Percentiles rank a stretch among this genome's conserved stretches.
Evolutionary conservation across 92 coral and sea anemone genomes (phyloP).

Genomic region (Porites rus): DNA sequence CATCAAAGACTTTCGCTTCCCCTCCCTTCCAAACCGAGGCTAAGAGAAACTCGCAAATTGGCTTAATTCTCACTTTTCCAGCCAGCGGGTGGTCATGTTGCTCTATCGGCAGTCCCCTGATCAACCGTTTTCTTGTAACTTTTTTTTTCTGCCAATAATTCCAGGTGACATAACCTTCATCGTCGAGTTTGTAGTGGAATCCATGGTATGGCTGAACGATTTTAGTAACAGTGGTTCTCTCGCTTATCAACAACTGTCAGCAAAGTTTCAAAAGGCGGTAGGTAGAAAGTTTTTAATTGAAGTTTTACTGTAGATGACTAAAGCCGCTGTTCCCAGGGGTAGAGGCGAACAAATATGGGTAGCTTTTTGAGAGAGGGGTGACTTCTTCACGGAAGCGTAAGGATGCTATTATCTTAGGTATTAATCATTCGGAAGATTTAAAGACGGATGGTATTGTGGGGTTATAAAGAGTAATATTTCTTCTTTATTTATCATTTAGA

Average conservation of each 20-base stretch:
- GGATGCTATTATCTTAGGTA: no score
- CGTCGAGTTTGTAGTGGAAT: constrained; percentile 41
- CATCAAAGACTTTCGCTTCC: no score
- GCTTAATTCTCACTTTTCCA: no score
- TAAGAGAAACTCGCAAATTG: no score
- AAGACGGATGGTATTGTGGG: neutral
- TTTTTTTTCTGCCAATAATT: neutral
- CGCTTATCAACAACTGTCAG: constrained; percentile 60
- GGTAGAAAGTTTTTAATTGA: constrained; percentile 1
- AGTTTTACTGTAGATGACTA: no score
- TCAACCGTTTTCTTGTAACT: no score
- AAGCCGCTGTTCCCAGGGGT: no score
- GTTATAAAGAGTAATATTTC: neutral
- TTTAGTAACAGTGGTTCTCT: constrained; percentile 63
- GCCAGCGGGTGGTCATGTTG: no score
- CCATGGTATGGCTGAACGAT: constrained; percentile 65
- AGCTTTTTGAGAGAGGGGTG: neutral
- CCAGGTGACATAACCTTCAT: constrained; percentile 65
- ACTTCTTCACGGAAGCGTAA: no score
- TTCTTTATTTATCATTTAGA: neutral
- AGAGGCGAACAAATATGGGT: neutral
- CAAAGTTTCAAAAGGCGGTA: constrained; percentile 66
- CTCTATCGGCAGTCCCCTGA: no score
- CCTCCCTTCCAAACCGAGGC: no score
- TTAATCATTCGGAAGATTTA: no score